Conservation (phyloP, 2,797 vertebrate genomes). For the Lutjanus campechanus region DNA sequence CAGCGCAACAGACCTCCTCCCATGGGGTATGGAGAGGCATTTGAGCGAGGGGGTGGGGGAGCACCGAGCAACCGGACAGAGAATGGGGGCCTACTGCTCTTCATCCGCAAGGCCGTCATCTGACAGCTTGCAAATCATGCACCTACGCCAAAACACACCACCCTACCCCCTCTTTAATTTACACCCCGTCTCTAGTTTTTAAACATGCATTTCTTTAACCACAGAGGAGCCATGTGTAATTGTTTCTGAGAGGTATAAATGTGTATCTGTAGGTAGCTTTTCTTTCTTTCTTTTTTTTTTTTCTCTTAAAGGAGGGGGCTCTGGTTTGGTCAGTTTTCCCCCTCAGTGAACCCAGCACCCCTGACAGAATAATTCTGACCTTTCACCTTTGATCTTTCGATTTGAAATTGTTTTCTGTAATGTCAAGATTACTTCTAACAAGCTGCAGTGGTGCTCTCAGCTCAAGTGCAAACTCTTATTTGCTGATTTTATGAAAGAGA, state of each 20-base stretch:
- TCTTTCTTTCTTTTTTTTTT: conserved; percentile 3
- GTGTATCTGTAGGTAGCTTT: conserved; percentile 12
- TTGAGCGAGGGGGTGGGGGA: conserved; percentile 77
- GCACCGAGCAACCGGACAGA: conserved; percentile 73
- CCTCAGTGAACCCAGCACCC: conserved; percentile 64
- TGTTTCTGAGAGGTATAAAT: conserved; percentile 11
- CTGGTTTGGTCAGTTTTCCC: conserved; percentile 50
- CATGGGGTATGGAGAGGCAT: conserved; percentile 80
- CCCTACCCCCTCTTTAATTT: conserved; percentile 48
- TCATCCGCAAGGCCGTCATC: conserved; percentile 72
- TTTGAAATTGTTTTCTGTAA: conserved; percentile 83
- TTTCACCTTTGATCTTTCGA: conserved; percentile 82
- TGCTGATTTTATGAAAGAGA: conserved; percentile 26
- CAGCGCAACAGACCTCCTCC: conserved; percentile 87
- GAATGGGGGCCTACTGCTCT: conserved; percentile 79
- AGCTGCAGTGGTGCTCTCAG: conserved; percentile 71
- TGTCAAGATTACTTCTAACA: conserved; percentile 82
- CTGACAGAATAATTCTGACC: conserved; percentile 82
- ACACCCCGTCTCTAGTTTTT: conserved; percentile 40
- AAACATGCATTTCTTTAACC: conserved; percentile 55
- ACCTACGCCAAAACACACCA: conserved; percentile 40
- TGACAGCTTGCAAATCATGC: conserved; percentile 82
- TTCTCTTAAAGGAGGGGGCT: conserved; percentile 6
- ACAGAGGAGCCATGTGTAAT: conserved; percentile 18
- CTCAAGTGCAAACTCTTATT: conserved; percentile 60